Evolutionary conservation across 2,113 vertebrate species (phyloP).

Genomic region (Aramus guarauna): DNA sequence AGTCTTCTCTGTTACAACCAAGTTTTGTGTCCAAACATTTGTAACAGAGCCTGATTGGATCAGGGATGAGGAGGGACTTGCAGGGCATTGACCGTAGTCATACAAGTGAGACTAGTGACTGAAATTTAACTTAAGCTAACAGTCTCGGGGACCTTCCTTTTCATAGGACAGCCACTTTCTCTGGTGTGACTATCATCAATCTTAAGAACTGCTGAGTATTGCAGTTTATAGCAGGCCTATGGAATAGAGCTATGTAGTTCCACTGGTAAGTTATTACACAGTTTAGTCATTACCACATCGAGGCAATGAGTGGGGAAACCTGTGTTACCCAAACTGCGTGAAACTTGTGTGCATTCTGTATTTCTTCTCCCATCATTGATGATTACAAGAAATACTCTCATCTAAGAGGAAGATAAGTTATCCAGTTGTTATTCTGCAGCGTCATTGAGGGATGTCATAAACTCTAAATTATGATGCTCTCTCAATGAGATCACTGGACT

Average conservation of each 20-base stretch:
- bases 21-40: slow-evolving; percentile 28
- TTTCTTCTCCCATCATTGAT: slow-evolving; percentile 20
- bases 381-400: slow-evolving; percentile 7
- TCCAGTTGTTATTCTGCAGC: not conserved
- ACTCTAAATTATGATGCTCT: not conserved
- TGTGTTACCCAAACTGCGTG: not conserved
- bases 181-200: not conserved
- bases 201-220: slow-evolving; percentile 1
- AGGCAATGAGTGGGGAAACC: not conserved
- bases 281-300: slow-evolving; percentile 21
- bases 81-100: not conserved
- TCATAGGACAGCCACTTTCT: slow-evolving; percentile 26
- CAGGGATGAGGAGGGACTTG: slow-evolving; percentile 8
- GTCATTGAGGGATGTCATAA: not conserved
- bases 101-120: slow-evolving; percentile 38
- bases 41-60: slow-evolving; percentile 39
- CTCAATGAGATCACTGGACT: not conserved
- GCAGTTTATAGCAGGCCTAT: slow-evolving; percentile 10
- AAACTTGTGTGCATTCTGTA: not conserved
- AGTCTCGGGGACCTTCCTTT: slow-evolving; percentile 44
- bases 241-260: slow-evolving; percentile 34
- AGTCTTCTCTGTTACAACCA: not conserved
- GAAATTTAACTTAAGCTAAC: slow-evolving; percentile 33
- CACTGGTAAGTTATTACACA: not conserved
- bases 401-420: not conserved